Percentiles rank a stretch among this genome's conserved stretches.
Conservation (phyloP, 2,797 vertebrate species). For the Spizella passerina region DNA sequence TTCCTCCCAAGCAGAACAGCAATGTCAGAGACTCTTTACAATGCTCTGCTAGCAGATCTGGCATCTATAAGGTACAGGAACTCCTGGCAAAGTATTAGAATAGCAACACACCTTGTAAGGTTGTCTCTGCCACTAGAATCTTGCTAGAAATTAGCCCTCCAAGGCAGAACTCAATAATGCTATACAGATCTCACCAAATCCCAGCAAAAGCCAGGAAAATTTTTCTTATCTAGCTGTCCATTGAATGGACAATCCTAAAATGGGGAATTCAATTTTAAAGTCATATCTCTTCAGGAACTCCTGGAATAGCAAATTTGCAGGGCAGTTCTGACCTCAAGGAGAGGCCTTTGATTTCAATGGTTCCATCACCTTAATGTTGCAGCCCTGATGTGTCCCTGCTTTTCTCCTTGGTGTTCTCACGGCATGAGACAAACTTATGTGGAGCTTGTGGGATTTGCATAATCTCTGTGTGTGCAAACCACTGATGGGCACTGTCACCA, state of each 20-base stretch:
- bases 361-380: background rate
- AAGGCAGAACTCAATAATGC: background rate
- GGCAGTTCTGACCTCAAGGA: background rate
- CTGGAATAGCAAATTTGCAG: background rate
- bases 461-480: background rate
- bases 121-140: background rate
- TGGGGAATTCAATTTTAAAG: background rate
- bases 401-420: background rate
- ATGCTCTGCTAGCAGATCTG: background rate
- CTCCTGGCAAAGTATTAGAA: background rate
- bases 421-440: fast-evolving
- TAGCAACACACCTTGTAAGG: background rate
- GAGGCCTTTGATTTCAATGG: background rate
- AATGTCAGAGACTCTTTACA: background rate
- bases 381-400: background rate
- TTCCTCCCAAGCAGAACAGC: background rate
- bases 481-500: background rate
- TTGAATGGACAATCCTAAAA: background rate
- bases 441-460: background rate
- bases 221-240: background rate
- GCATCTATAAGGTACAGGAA: background rate
- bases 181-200: background rate
- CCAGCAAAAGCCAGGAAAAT: background rate
- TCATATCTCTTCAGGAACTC: background rate
- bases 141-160: background rate